These are phyloP conservation scores for Pseudois nayaur DNA, from an alignment of 2,113 vertebrate genomes.

Conservation along the genomic window DNA sequence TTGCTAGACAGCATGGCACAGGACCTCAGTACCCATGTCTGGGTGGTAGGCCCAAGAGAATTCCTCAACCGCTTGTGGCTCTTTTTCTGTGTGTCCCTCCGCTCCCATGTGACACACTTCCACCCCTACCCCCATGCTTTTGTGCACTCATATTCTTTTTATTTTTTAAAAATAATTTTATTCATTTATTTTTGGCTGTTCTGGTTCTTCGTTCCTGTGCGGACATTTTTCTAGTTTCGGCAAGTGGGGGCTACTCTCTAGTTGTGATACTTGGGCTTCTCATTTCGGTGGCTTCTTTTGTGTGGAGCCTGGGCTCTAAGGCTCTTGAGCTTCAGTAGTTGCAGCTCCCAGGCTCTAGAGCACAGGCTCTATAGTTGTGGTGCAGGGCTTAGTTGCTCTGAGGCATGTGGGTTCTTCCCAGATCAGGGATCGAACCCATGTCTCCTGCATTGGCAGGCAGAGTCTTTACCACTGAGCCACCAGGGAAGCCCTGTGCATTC, in stretches of 20 bases:
- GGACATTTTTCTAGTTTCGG: background rate
- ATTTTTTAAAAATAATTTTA: background rate
- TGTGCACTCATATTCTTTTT: background rate
- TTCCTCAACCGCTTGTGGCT: background rate
- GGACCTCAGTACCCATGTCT: background rate
- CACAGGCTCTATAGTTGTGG: background rate
- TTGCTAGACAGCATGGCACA: background rate
- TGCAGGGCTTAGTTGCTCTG: background rate
- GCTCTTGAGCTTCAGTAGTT: background rate
- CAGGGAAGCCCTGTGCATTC: background rate
- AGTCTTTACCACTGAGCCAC: background rate
- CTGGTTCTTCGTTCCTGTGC: background rate
- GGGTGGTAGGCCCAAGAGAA: background rate
- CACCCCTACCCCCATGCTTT: background rate
- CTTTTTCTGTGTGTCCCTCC: background rate
- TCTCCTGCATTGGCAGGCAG: background rate
- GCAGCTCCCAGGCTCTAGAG: background rate
- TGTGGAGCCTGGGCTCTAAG: background rate
- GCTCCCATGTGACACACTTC: background rate
- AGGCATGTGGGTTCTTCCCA: background rate
- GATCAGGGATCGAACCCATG: background rate
- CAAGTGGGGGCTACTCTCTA: background rate
- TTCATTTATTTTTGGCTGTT: background rate
- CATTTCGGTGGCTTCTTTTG: background rate
- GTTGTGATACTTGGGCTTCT: background rate